Base-by-base conservation (phyloP, 2,888 invertebrate genomes). In the Lordiphosa andalusiaca region DNA sequence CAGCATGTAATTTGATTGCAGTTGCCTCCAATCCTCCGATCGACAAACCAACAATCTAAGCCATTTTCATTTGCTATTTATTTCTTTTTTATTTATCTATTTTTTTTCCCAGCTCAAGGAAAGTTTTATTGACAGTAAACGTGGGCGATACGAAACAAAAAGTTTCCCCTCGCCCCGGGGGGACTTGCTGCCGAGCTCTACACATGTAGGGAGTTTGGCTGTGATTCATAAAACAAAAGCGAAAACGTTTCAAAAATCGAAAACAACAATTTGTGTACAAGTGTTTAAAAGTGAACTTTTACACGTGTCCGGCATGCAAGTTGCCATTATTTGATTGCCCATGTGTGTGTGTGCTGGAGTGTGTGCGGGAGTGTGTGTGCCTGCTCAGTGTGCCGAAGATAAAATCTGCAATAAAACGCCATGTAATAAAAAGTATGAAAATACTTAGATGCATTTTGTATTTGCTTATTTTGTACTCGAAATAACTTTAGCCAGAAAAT, bases 121-220 rank as follows among this genome's bases (percentile, higher is more conserved):
- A 78, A 82, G 77, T 82, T 82, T 78, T 82, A 78, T 78, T 82
- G 80, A 78, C 77, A 82, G 73, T 78, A 78, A 78, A 78, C 77
- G 80, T 78, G 77, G 80, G 67, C 73, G 69, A 67, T 75, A 65
- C 53, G 60, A 73, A 41, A 30, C 30, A 75, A 78, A 77, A 77
- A 61, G 69, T 81, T 65, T 52, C 33, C 33, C 36, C 67, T 60
- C 57, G 70, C 68, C 70, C 73, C n/a, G n/a, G 64, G 59, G 61
- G 71, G 66, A 73, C 66, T 71, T 72, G 53, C 16, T 41, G 41
- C 59, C 36, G 37, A 36, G 35, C 23, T 39, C 23, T 39, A 50
- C 53, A 53, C 40, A 50, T 42, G 42, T 51, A 49, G 13, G 53
- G 56, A 64, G 59, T 59, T 59, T 50, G 52, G 57, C 69, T 55